Percentiles rank a stretch among this genome's conserved stretches.
phyloP scores from a whole-genome alignment of 2,888 invertebrate species.

The Hermodice carunculata region DNA sequence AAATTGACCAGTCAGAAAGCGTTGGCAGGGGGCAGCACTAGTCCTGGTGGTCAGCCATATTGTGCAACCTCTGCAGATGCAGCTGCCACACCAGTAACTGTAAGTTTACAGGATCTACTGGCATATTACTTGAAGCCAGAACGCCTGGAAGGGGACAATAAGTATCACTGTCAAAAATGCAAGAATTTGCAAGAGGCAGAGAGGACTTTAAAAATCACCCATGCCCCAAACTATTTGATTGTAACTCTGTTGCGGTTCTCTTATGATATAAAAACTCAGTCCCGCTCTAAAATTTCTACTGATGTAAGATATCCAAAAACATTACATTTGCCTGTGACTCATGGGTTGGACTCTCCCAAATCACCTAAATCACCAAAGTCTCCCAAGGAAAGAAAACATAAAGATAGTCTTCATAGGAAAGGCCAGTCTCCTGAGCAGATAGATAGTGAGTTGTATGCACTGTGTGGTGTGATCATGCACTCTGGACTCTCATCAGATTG shows the following conservation, averaged over 20 bases:
- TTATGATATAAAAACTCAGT: constrained; percentile 79
- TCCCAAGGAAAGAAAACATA: not conserved
- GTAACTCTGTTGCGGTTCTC: constrained; percentile 86
- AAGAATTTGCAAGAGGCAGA: constrained; percentile 83
- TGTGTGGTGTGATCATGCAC: constrained; percentile 89
- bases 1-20: not conserved
- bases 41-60: not conserved
- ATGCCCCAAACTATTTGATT: constrained; percentile 83
- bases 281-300: constrained; percentile 83
- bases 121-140: constrained; percentile 85
- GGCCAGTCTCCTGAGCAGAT: not conserved
- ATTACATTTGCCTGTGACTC: constrained; percentile 58
- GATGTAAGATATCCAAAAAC: constrained; percentile 67
- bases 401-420: not conserved
- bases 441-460: constrained; percentile 75
- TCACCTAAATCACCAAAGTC: not conserved
- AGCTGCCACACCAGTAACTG: constrained; percentile 4
- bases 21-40: not conserved
- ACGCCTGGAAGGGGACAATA: constrained; percentile 83
- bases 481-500: constrained; percentile 86
- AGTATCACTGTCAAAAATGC: constrained; percentile 85
- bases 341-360: constrained; percentile 12
- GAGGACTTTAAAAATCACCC: constrained; percentile 78
- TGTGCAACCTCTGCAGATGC: not conserved
- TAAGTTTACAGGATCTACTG: constrained; percentile 80